Conservation (phyloP, 2,888 invertebrate species). For the Phyto melanocephala region DNA sequence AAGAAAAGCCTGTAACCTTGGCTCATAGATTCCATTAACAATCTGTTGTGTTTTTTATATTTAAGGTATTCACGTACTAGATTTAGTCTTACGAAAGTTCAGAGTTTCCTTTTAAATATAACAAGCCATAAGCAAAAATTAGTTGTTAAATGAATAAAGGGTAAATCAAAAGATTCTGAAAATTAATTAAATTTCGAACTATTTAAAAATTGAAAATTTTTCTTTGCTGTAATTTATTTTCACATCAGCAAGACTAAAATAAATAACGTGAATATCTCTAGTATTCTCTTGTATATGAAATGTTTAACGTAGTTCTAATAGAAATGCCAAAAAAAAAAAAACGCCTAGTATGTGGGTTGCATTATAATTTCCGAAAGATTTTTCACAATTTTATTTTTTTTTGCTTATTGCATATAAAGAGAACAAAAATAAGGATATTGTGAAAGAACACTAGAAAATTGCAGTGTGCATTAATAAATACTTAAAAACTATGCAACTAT, state of each 20-base stretch:
- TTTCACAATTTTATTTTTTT: background rate
- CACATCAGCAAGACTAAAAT: no score
- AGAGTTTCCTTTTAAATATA: no score
- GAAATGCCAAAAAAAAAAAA: conserved; percentile 11
- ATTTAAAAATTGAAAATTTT: no score
- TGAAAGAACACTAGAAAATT: conserved; percentile 22
- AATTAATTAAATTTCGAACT: no score
- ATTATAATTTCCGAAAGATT: conserved; percentile 35
- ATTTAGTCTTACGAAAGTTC: no score
- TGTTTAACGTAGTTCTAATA: conserved; percentile 3
- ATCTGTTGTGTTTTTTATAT: conserved; percentile 2
- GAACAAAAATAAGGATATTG: background rate
- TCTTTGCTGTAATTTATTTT: no score
- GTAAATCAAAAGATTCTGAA: no score
- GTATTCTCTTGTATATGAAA: conserved; percentile 7
- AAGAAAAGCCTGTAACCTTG: conserved; percentile 42
- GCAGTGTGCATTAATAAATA: conserved; percentile 43
- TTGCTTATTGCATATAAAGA: background rate
- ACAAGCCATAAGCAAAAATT: no score
- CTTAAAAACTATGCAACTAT: conserved; percentile 9
- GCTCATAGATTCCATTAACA: conserved; percentile 44
- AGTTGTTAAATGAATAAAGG: no score
- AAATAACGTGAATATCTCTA: background rate
- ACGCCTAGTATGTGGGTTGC: conserved; percentile 24
- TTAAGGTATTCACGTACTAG: no score